These are phyloP conservation scores for Digitonthophagus gazella DNA, from an alignment of 2,888 invertebrate species.

Conservation along the genomic window DNA sequence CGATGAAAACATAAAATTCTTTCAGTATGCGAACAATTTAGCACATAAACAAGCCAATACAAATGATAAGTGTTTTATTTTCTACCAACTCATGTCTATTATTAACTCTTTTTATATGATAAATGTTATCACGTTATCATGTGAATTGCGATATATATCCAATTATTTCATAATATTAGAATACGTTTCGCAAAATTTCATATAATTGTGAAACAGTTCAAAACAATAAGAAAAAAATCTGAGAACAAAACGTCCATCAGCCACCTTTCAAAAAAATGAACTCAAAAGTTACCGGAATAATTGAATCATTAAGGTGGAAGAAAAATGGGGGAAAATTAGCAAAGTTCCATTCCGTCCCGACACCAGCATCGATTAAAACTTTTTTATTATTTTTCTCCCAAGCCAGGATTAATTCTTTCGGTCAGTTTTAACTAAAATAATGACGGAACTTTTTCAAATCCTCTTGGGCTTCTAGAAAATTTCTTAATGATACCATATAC, in stretches of 20 bases:
- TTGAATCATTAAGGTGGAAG: conserved; percentile 12
- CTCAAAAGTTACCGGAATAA: conserved; percentile 11
- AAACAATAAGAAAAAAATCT: background rate
- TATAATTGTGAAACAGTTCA: background rate
- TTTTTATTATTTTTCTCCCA: conserved; percentile 1
- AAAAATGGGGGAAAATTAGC: conserved; percentile 15
- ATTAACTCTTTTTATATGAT: too few relatives aligned
- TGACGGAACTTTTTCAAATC: background rate
- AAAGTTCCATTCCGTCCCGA: conserved; percentile 10
- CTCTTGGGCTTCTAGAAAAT: background rate
- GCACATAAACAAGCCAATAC: background rate
- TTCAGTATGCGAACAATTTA: background rate
- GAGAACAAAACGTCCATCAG: background rate
- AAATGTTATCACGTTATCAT: too few relatives aligned
- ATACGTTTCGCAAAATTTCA: too few relatives aligned
- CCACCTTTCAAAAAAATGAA: conserved; percentile 6
- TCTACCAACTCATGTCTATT: too few relatives aligned
- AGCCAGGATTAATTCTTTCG: conserved; percentile 10
- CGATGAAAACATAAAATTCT: background rate
- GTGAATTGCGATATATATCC: too few relatives aligned
- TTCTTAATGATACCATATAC: background rate
- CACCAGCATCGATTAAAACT: conserved; percentile 11
- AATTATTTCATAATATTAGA: too few relatives aligned
- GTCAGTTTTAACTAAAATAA: background rate
- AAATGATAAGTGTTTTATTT: background rate